Base-by-base conservation (phyloP, 2,113 vertebrate genomes). In the Coptodon bakossiorum region DNA sequence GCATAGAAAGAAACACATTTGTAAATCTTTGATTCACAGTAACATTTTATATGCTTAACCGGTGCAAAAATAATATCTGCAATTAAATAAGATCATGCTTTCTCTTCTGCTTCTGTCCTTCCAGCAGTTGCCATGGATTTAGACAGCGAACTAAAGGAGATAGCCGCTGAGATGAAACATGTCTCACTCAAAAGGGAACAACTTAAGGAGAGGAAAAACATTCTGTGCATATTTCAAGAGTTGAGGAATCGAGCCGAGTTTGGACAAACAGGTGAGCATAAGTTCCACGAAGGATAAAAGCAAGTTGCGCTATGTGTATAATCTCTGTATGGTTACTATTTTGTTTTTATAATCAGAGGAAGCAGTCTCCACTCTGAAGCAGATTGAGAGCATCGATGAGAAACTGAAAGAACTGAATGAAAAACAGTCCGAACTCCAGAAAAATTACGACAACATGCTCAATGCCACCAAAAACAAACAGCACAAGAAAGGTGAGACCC, bases 171-270 rank as follows among this genome's bases (percentile, higher is more conserved):
- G 24, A 14, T 96, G 31, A 88, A 68, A 6, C 3, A 59, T 4
- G 6, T 95, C n/a, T 90, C 89, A 1, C 13, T 94, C 1, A 86
- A 73, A 43, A 89, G 7, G 48, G 80, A 89, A 34, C 89, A 95
- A 43, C 89, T 96, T n/a, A 29, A 9, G 6, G 90, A 96, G 40
- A 91, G 87, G 38, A 91, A 71, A 27, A 92, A 88, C 19, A 36
- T 95, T n/a, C 50, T 93, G 63, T 24, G 6, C 7, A 29, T 95
- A 31, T 73, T 95, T 52, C 81, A 92, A 38, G 93, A 96, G 6
- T 83, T 96, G 84, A 89, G 57, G 50, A 59, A 53, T 5, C 89
- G 80, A 16, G 29, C 22, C 2, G 54, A 86, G 4, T 83, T 76
- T 86, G 80, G 6, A 52, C 45, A 86, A 40, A 45, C 88, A 90